Evolutionary conservation across 2,888 invertebrate genomes (phyloP).

Genomic region (Noctua comes): DNA sequence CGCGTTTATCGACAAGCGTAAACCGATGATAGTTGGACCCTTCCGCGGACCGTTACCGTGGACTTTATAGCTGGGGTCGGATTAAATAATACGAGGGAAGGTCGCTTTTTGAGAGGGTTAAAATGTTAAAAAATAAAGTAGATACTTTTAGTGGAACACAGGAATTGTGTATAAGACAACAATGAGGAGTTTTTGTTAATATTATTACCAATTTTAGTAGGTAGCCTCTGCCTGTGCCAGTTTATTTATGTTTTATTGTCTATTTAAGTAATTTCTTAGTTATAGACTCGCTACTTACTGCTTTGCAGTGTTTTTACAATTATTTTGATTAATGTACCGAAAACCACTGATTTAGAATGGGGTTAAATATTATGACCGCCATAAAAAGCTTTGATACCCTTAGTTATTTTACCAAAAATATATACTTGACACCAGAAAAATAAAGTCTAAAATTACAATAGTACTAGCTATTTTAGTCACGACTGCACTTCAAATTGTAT

Average conservation of each 20-base stretch:
- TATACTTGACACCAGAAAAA: too few species aligned
- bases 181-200: neutral
- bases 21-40: conserved; percentile 74
- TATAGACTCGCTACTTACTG: neutral
- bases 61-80: conserved; percentile 59
- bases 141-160: neutral
- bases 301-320: neutral
- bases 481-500: too few species aligned
- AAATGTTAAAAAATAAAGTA: conserved; percentile 1
- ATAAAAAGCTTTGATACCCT: too few species aligned
- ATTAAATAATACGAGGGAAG: conserved; percentile 59
- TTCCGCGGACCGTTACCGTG: conserved; percentile 67
- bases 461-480: too few species aligned
- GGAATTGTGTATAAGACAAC: neutral
- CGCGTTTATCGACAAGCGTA: conserved; percentile 73
- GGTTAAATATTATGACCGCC: too few species aligned
- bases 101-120: conserved; percentile 25
- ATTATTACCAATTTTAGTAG: neutral
- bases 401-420: too few species aligned
- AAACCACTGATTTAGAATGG: neutral
- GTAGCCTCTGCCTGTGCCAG: too few species aligned
- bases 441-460: too few species aligned
- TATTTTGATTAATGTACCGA: neutral
- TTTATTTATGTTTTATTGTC: neutral
- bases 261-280: neutral